Conservation (phyloP, 2,888 invertebrate genomes). For the Andricus curvator region DNA sequence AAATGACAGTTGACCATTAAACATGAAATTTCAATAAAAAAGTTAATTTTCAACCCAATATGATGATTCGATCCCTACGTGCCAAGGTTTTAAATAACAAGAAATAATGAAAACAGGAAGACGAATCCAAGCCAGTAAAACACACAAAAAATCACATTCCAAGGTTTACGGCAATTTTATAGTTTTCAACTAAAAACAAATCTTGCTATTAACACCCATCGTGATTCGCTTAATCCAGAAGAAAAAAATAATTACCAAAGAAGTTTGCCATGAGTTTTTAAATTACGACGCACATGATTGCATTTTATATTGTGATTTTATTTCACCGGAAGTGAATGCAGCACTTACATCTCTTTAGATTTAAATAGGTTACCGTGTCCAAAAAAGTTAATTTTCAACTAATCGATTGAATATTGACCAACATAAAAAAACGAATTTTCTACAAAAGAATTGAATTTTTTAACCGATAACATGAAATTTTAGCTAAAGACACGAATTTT, state of each 20-base stretch:
- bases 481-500: no score
- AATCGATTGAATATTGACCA: no score
- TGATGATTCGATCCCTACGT: slow-evolving; percentile 93
- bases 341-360: no score
- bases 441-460: no score
- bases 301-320: slow-evolving; percentile 3
- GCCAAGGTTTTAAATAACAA: slow-evolving; percentile 93
- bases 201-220: neutral
- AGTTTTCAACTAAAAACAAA: no score
- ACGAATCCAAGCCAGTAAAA: slow-evolving; percentile 93
- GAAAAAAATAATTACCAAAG: neutral
- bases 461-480: no score
- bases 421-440: no score
- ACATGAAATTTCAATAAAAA: no score
- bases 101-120: slow-evolving; percentile 96
- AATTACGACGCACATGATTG: neutral
- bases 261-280: slow-evolving; percentile 4
- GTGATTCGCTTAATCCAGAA: neutral
- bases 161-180: slow-evolving; percentile 1
- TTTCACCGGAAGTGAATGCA: neutral
- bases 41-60: slow-evolving; percentile 70
- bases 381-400: no score
- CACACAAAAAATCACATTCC: slow-evolving; percentile 46
- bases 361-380: neutral
- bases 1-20: no score